Base-by-base conservation (phyloP, 2,113 vertebrate species). In the Echinops telfairi region DNA sequence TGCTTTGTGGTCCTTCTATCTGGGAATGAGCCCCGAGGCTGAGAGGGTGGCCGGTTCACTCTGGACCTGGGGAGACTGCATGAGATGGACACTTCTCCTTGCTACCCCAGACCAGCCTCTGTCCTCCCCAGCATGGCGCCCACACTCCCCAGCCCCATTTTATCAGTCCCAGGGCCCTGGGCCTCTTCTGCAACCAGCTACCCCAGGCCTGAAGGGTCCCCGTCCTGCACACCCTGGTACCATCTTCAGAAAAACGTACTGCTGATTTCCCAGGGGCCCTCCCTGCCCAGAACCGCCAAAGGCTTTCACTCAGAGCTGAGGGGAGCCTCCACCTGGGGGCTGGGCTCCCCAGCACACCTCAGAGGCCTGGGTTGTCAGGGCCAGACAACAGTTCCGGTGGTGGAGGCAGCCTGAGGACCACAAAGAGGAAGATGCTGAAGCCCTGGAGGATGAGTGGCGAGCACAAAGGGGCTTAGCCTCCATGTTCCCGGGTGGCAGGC, bases 61-160 rank as follows among this genome's bases (percentile, higher is more conserved):
- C 9, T 43, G 43, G 47, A 70, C 33, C 57, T 9, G 0, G n/a
- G 58, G 53, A 76, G 75, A 38, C 0, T 2, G 14, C 8, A 4
- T 64, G 1, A 22, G 31, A 20, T 15, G 58, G 17, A 29, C 19
- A 7, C 0, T 3, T 9, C 60, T 81, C 71, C 31, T 73, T 16
- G 1, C 12, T 4, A 4, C 1, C 8, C 36, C 9, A 22, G 7
- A n/a, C 20, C 25, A 6, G 1, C 27, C 15, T 33, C 43, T n/a
- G 40, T 90, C 3, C 0, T 58, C 57, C 75, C 64, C n/a, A 38
- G 75, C 40, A 20, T 53, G 47, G 47, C 19, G 8, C 25, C 38
- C 0, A 20, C 36, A 2, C 0, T 2, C 22, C 4, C 12, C 25
- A 40, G 16, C 25, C 20, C 3, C 81, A 70, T 3, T 9, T 23